Evolutionary conservation across 2,888 invertebrate species (phyloP).

Genomic region (Lithophane semibrunnea): DNA sequence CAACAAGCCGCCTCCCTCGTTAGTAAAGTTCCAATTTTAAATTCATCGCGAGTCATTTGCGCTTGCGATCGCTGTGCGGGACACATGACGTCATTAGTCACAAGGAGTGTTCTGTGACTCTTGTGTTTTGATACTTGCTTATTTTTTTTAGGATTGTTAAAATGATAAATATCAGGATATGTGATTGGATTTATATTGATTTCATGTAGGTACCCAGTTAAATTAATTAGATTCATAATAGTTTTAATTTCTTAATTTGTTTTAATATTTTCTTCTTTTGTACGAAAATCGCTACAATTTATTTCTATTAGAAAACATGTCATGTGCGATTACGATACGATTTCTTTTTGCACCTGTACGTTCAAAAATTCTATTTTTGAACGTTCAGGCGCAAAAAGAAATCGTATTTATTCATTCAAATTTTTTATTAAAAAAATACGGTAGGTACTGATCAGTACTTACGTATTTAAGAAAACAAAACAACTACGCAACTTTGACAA

Average conservation of each 20-base stretch:
- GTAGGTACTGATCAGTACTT: too few species aligned
- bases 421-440: neutral
- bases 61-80: conserved; percentile 86
- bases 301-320: neutral
- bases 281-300: neutral
- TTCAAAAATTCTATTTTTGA: neutral
- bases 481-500: neutral
- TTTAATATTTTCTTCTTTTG: neutral
- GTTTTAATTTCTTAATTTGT: neutral
- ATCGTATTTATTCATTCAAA: too few species aligned
- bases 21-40: conserved; percentile 89
- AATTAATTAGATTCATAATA: neutral
- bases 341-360: too few species aligned
- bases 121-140: conserved; percentile 72
- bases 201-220: neutral
- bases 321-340: too few species aligned
- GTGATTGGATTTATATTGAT: neutral
- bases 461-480: neutral
- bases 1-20: conserved; percentile 84
- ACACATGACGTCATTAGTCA: conserved; percentile 90
- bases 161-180: neutral
- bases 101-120: conserved; percentile 56
- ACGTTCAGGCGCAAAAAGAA: neutral
- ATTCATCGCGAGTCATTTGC: conserved; percentile 90
- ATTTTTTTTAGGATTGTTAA: neutral